Evolutionary conservation across 2,888 invertebrate species (phyloP).

Genomic region (Rutpela maculata): DNA sequence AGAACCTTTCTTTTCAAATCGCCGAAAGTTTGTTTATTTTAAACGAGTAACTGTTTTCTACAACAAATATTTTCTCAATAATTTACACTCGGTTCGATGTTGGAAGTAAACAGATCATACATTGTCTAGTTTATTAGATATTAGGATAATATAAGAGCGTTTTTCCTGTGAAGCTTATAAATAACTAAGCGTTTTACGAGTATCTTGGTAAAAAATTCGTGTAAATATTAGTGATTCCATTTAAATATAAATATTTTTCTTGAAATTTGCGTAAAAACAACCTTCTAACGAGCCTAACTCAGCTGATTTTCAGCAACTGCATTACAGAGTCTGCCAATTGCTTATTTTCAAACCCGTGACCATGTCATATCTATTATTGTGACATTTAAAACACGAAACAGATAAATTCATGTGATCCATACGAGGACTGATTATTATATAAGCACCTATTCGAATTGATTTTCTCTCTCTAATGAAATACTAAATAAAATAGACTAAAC

Average conservation of each 20-base stretch:
- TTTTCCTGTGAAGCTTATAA: constrained; percentile 9
- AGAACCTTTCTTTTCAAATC: not conserved
- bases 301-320: constrained; percentile 13
- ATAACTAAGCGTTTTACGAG: constrained; percentile 16
- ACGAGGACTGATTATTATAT: no score
- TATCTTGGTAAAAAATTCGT: constrained; percentile 17
- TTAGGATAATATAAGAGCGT: not conserved
- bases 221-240: constrained; percentile 20
- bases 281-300: not conserved
- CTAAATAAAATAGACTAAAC: no score
- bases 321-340: constrained; percentile 6
- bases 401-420: not conserved
- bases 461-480: no score
- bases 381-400: not conserved
- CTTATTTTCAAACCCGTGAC: constrained; percentile 12
- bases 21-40: not conserved
- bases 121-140: constrained; percentile 19
- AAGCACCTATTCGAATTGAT: no score
- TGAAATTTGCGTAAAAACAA: constrained; percentile 11
- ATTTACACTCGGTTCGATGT: constrained; percentile 4
- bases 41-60: constrained; percentile 1
- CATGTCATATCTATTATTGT: constrained; percentile 13
- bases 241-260: constrained; percentile 16
- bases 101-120: not conserved
- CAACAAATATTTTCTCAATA: constrained; percentile 10